Evolutionary conservation across 2,113 vertebrate genomes (phyloP).

Genomic region (Otocyon megalotis): DNA sequence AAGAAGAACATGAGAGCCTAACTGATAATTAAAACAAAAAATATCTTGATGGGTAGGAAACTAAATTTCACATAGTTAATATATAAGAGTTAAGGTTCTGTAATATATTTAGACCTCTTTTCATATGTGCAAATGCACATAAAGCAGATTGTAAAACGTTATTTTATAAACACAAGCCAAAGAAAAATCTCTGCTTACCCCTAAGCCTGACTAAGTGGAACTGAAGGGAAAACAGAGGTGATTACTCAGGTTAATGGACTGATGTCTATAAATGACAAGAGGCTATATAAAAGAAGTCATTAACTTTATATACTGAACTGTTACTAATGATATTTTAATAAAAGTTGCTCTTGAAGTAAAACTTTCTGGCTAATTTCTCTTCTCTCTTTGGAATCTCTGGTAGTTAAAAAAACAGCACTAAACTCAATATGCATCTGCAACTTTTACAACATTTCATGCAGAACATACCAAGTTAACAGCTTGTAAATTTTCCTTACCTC

Average conservation of each 20-base stretch:
- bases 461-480: slow-evolving; percentile 46
- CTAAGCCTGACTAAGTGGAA: slow-evolving; percentile 43
- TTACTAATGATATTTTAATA: slow-evolving; percentile 64
- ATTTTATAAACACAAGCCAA: slow-evolving; percentile 60
- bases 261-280: slow-evolving; percentile 65
- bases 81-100: not conserved
- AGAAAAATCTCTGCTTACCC: slow-evolving; percentile 35
- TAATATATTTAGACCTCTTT: slow-evolving; percentile 58
- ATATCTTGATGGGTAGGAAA: slow-evolving; percentile 67
- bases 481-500: slow-evolving; percentile 65
- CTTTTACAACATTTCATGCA: slow-evolving; percentile 38
- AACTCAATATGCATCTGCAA: slow-evolving; percentile 61
- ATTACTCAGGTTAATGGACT: slow-evolving; percentile 59
- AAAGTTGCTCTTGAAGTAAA: slow-evolving; percentile 64
- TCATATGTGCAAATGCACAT: slow-evolving; percentile 56
- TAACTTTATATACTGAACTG: slow-evolving; percentile 64
- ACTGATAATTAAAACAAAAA: slow-evolving; percentile 63
- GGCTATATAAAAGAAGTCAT: slow-evolving; percentile 57
- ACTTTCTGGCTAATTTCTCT: slow-evolving; percentile 62
- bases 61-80: slow-evolving; percentile 60
- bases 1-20: slow-evolving; percentile 49
- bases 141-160: slow-evolving; percentile 55
- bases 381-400: slow-evolving; percentile 49
- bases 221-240: slow-evolving; percentile 56
- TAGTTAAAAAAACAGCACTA: slow-evolving; percentile 58